Base-by-base conservation (phyloP, 2,113 vertebrate species). In the Acrocephalus kingi region DNA sequence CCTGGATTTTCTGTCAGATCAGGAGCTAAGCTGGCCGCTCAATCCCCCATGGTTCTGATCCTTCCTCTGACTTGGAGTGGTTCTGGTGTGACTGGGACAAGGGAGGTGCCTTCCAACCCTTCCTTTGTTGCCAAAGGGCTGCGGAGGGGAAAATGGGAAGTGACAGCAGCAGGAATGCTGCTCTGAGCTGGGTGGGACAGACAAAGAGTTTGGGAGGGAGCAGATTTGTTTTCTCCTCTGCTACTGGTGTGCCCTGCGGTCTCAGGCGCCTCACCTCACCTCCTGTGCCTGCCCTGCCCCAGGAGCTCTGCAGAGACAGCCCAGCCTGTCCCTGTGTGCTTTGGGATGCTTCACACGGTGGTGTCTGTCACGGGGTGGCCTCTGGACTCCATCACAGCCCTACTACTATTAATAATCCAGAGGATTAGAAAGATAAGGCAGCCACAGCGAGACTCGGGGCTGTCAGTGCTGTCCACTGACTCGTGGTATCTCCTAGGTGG, bases 401-500 rank as follows among this genome's bases (percentile, higher is more conserved):
- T 84, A 63, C 94, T 93, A 92, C 96, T 96, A 96, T 96, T 95
- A 96, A 95, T 96, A 97, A 96, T 96, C 64, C 79, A 37, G 79
- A 84, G 94, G 94, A 95, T 96, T 95, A 96, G 76, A 33, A 92
- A 96, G 92, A 95, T 96, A 97, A 96, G 31, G 11, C 68, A 22
- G 88, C 68, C 75, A 61, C 73, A 79, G 88, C 88, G 35, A 37
- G 85, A 64, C 90, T 89, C 20, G 0, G 76, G 10, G 69, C 64
- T 90, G 93, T 95, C 94, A 96, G 68, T 75, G 90, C 92, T 78
- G 69, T 51, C 92, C 68, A 12, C 67, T 84, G 85, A 28, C 88
- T 94, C 5, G 79, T 27, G 69, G 37, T 93, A 94, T 96, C 83
- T 94, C 55, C 24, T 68, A 63, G 94, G 82, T 80, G 90, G 79